Evolutionary conservation across 2,113 vertebrate species (phyloP).

Genomic region (Chlamydotis undulata): DNA sequence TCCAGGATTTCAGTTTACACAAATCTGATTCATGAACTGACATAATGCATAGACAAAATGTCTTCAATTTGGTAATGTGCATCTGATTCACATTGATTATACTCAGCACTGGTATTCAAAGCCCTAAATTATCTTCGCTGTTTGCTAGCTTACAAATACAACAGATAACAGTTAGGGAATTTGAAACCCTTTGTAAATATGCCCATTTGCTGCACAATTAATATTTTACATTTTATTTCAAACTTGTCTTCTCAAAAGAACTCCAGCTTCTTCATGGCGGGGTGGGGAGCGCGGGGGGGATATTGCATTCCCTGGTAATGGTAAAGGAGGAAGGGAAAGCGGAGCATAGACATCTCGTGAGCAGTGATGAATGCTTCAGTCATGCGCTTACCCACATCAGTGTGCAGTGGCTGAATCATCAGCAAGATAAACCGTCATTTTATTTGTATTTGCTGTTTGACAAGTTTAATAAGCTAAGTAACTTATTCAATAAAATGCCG

Average conservation of each 20-base stretch:
- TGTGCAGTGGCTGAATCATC: background rate
- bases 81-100: constrained; percentile 68
- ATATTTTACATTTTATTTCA: constrained; percentile 7
- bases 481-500: background rate
- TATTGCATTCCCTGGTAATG: background rate
- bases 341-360: background rate
- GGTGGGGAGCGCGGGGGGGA: rapidly evolving
- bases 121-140: constrained; percentile 54
- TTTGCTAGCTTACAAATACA: constrained; percentile 60
- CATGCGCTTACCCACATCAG: background rate
- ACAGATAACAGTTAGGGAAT: constrained; percentile 1
- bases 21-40: constrained; percentile 64
- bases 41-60: constrained; percentile 68
- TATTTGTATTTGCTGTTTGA: constrained; percentile 18
- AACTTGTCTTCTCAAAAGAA: background rate
- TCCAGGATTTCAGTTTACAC: constrained; percentile 59
- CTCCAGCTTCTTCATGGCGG: background rate
- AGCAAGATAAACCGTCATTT: background rate
- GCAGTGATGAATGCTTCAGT: background rate
- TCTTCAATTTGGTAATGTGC: constrained; percentile 68
- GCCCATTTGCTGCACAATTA: background rate
- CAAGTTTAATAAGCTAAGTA: constrained; percentile 26
- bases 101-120: constrained; percentile 12
- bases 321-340: background rate
- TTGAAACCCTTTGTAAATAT: constrained; percentile 43